These are phyloP conservation scores for Phrynocephalus guinanensis DNA, from an alignment of 2,797 vertebrate genomes.

Conservation along the genomic window DNA sequence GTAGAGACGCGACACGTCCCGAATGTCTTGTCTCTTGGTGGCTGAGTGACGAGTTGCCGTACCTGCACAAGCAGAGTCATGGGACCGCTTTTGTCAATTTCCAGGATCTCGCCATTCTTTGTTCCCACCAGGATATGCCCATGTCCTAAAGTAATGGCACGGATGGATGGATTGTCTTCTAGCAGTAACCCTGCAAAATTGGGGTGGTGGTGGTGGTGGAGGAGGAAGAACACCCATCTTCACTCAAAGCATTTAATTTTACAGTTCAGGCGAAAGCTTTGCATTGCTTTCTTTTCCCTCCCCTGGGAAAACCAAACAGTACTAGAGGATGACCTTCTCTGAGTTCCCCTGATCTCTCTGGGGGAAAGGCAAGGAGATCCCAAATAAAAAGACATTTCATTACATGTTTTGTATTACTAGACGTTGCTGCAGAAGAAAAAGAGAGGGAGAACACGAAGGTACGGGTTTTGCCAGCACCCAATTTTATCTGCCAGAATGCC, in stretches of 20 bases:
- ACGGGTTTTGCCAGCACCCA: no score
- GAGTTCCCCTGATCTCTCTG: no score
- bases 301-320: no score
- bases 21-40: not conserved
- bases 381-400: no score
- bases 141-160: constrained; percentile 93
- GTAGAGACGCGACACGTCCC: not conserved
- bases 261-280: not conserved
- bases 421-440: no score
- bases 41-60: constrained; percentile 18
- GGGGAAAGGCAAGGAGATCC: no score
- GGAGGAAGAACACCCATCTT: not conserved
- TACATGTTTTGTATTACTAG: no score
- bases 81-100: constrained; percentile 94
- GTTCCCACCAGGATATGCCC: constrained; percentile 95
- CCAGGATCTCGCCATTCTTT: constrained; percentile 94
- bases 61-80: constrained; percentile 94
- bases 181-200: constrained; percentile 86
- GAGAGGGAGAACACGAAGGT: no score
- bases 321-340: no score
- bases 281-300: no score
- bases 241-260: not conserved
- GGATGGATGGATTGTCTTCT: constrained; percentile 96
- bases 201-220: no score
- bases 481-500: no score